Base-by-base conservation (phyloP, 2,797 vertebrate genomes). In the Astyanax mexicanus region DNA sequence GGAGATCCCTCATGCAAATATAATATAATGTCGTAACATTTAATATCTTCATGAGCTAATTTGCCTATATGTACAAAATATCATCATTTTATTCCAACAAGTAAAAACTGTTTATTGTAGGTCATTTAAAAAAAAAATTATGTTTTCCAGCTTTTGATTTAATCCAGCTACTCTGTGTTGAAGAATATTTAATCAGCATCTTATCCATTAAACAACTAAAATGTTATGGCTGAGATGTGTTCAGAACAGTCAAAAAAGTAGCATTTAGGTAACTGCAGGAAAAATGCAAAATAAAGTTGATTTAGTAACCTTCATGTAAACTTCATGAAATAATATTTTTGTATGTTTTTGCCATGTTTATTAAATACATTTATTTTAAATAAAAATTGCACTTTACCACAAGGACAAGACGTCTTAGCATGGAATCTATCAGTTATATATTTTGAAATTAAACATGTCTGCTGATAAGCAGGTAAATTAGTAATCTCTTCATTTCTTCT, bases 371-470 rank as follows among this genome's bases (percentile, higher is more conserved):
- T 6, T 42, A 25, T 42, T 40, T 37, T 9, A n/a, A 19, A 21
- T 61, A 42, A 40, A 23, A 35, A 62, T 62, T 62, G 60, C 60
- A 62, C 60, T 62, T 62, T 62, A 42, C 19, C 37, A 62, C 60
- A 62, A 62, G 60, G 60, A 40, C 23, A 62, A n/a, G 7, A 61
- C 8, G 60, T 37, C 57, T 29, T 32, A 21, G 62, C 19, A 40
- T 3, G 10, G 21, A 62, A 23, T 42, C 60, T 23, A 19, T 25
- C 37, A 6, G 37, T 62, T 42, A 21, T 40, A 17, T 25, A n/a
- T 23, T 32, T 29, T 11, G 3, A 32, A 17, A 29, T 35, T 17
- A 1, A 58, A 19, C 37, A 19, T 35, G 15, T 57, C 12, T 5
- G 52, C 12, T 29, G 6, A 27, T n/a, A 55, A 51, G 19, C 23